Conservation (phyloP, 2,113 vertebrate genomes). For the Ciconia maguari region DNA sequence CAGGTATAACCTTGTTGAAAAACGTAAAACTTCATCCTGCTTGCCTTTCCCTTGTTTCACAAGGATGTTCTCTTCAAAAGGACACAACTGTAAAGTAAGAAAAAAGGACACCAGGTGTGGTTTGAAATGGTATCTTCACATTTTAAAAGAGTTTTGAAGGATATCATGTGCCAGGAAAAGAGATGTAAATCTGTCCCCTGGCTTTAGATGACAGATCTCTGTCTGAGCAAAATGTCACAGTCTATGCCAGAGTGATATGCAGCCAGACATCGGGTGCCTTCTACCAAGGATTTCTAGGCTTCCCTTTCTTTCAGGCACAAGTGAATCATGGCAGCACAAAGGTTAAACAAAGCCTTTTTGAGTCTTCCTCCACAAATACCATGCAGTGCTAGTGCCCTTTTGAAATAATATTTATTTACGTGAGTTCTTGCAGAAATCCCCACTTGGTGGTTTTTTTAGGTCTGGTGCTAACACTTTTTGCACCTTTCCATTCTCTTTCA, state of each 20-base stretch:
- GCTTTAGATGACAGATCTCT: background rate
- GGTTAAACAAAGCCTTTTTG: background rate
- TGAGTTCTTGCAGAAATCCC: background rate
- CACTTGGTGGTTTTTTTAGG: background rate
- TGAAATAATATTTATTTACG: background rate
- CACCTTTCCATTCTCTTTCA: background rate
- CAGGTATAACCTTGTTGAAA: background rate
- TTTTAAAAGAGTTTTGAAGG: background rate
- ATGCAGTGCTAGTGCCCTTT: background rate
- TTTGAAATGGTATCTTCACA: background rate
- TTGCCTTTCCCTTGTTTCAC: background rate
- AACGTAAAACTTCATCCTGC: background rate
- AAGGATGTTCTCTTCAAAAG: background rate
- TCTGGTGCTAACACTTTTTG: background rate
- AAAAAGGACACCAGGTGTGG: background rate
- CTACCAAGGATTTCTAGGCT: background rate
- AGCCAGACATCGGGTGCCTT: background rate
- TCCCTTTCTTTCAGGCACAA: background rate
- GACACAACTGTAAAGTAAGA: background rate
- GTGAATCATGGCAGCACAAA: background rate
- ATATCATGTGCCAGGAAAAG: background rate
- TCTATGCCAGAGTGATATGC: background rate
- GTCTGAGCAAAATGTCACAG: background rate
- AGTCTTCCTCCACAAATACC: background rate
- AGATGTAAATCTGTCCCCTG: background rate